Percentiles rank a stretch among this genome's conserved stretches.
These are phyloP conservation scores for Stegophylla sp. DNA, from an alignment of 2,888 invertebrate genomes.

Conservation along the genomic window DNA sequence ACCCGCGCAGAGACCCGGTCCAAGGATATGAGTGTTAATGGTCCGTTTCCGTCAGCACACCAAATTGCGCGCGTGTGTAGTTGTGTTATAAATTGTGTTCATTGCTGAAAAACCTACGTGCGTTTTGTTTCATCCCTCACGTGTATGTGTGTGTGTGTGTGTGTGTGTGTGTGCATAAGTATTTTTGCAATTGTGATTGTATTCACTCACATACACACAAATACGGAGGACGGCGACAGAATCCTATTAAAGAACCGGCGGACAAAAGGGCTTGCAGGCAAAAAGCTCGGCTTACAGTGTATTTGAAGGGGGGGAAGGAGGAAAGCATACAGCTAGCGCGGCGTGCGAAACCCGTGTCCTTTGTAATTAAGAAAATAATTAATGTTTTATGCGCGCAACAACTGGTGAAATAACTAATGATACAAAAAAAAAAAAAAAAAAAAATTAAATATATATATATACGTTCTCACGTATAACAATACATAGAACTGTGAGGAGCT, in stretches of 20 bases:
- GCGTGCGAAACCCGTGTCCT: slow-evolving; percentile 45
- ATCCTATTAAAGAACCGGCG: slow-evolving; percentile 50
- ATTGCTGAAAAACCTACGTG: slow-evolving; percentile 34
- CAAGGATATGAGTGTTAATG: slow-evolving; percentile 43
- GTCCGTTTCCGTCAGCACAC: slow-evolving; percentile 31
- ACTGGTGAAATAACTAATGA: slow-evolving; percentile 25
- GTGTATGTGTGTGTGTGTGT: neutral
- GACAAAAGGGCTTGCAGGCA: slow-evolving; percentile 53
- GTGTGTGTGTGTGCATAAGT: neutral
- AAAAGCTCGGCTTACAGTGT: slow-evolving; percentile 30
- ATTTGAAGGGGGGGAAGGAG: neutral
- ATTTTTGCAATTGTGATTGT: neutral
- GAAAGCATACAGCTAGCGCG: too few species aligned
- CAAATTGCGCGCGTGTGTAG: slow-evolving; percentile 12
- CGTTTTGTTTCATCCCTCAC: slow-evolving; percentile 28
- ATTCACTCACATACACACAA: neutral
- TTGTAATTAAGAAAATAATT: slow-evolving; percentile 59
- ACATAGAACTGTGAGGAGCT: neutral
- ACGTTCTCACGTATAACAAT: neutral
- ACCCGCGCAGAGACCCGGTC: neutral
- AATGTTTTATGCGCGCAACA: slow-evolving; percentile 52
- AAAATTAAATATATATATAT: too few species aligned
- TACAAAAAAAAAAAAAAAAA: too few species aligned
- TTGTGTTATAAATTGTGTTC: slow-evolving; percentile 38
- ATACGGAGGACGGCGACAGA: neutral